Evolutionary conservation across 2,797 vertebrate genomes (phyloP).

Genomic region (Brachyrhaphis roseni): DNA sequence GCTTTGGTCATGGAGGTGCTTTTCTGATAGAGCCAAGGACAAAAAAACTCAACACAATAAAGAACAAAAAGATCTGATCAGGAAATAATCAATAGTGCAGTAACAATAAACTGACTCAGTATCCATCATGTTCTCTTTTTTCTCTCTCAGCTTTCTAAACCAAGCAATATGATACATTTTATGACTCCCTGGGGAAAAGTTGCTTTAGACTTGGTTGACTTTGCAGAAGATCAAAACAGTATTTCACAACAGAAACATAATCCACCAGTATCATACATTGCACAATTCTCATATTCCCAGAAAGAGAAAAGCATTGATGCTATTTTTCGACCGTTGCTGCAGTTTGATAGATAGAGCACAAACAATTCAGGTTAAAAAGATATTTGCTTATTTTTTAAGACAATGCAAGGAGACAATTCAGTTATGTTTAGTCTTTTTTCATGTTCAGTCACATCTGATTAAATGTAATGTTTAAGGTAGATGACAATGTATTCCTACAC

Average conservation of each 20-base stretch:
- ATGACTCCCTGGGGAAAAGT: conserved; percentile 17
- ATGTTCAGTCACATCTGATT: neutral
- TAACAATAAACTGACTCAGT: conserved; percentile 3
- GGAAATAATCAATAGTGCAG: conserved; percentile 2
- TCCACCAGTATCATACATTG: conserved; percentile 7
- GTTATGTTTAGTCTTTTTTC: neutral
- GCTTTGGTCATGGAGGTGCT: neutral
- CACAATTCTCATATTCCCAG: conserved; percentile 8
- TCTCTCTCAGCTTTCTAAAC: neutral
- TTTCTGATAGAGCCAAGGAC: neutral
- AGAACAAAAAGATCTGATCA: neutral
- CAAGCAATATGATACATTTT: conserved; percentile 9
- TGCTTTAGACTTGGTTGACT: conserved; percentile 6
- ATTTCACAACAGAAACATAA: conserved; percentile 5
- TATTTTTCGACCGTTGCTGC: neutral
- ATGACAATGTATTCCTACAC: neutral
- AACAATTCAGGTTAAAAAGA: neutral
- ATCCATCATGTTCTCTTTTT: conserved; percentile 21
- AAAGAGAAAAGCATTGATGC: neutral
- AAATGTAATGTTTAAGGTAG: neutral
- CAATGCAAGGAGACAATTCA: neutral
- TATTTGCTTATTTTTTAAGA: neutral
- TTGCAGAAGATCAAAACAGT: neutral
- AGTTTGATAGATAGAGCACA: neutral
- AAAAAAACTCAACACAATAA: neutral